Base-by-base conservation (phyloP, 2,888 invertebrate genomes). In the Eristalis pertinax region DNA sequence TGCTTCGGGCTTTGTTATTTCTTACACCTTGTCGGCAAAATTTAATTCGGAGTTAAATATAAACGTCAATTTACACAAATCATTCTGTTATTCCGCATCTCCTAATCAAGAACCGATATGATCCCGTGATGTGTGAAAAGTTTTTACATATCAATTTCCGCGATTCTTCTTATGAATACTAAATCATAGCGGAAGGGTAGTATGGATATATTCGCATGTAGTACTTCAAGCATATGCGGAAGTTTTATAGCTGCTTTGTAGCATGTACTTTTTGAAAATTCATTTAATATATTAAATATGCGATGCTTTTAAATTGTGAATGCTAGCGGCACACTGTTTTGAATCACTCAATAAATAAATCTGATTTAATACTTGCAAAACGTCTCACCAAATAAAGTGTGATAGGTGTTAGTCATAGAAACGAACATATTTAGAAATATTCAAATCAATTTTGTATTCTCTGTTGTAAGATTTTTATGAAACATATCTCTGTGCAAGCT, bases 91-190 rank as follows among this genome's bases (percentile, higher is more conserved):
- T 69, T 73, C 76, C 82, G 73, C 77, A 82, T 85, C 76, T 35
- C 76, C 22, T 67, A 58, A 77, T 43, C 26, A 68, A 72, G 60
- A 64, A 19, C 24, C 11, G 15, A 38, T 62, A 26, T 41, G 22
- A n/a, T 43, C 38, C 32, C 35, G 64, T 22, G 72, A 11, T 68
- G 15, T 35, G 76, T 63, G 56, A 22, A 64, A 69, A 75, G 68
- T 67, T 60, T 70, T 76, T 70, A 65, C 62, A 24, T 35, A 58
- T 43, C 13, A 65, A 74, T 86, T 86, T 86, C 86, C 86, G 83
- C 56, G n/a, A 11, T 78, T 78, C 83, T 78, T 70, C 70, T 75
- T 58, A 70, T 83, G 86, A 86, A 86, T 86, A 86, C 63, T 86
- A 86, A 86, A 38, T 22, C 10, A 13, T 11, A 19, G 38, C 26